Evolutionary conservation across 2,113 vertebrate genomes (phyloP), one percentile per base, ranked within the genome.

Genomic region (Mola mola): DNA sequence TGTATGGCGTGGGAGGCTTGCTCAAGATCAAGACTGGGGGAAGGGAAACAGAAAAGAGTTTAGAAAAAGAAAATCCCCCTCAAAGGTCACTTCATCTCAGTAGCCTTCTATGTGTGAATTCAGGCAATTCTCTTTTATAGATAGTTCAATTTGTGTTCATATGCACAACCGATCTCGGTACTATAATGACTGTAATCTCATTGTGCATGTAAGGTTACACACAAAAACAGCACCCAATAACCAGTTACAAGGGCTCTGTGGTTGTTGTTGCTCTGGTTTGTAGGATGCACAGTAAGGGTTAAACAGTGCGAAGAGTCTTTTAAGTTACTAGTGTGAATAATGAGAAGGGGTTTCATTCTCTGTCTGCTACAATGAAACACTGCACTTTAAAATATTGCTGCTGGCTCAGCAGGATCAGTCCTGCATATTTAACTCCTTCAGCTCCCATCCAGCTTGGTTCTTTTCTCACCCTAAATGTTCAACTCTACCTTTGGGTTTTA

Each of bases 331-430:
- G 86, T 80, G 58, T 92, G 90, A 91, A 90, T 92, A 91, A 93
- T 91, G 81, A 78, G 75, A 88, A 87, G 85, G 89, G 87, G 89
- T 91, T 90, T 90, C 86, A 85, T 86, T 91, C 87, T 89, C 87
- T 92, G 90, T 92, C 87, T 91, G 85, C 81, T 87, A 88, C 90
- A 91, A 85, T 91, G 90, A 89, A 91, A 90, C 87, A 85, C 88
- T 89, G 89, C 92, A 91, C 92, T 90, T 90, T 82, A 81, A 88
- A 79, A 24, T 89, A 88, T 79, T 89, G 87, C 79, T 90, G 91
- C 91, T 91, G 84, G 72, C 90, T 92, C 91, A 92, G 91, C 91
- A 91, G 84, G 88, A 90, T 85, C 85, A 78, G 73, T 49, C 79
- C 61, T 7, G 67, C 66, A 56, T 81, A 53, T 90, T 92, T 92